These are phyloP conservation scores for Petrocephalus sullivani DNA, from an alignment of 2,797 vertebrate genomes.

Conservation along the genomic window DNA sequence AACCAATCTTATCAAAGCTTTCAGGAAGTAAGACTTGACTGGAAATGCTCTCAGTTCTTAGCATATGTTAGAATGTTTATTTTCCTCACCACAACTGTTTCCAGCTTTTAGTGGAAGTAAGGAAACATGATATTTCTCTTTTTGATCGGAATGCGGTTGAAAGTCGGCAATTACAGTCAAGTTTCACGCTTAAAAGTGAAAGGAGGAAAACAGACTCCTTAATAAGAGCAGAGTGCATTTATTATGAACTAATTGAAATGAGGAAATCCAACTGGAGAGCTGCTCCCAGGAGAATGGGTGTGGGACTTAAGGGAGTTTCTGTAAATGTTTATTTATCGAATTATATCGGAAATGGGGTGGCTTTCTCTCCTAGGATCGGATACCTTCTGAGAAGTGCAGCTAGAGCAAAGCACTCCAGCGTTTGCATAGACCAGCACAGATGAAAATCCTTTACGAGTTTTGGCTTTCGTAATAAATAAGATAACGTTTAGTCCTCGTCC, in stretches of 20 bases:
- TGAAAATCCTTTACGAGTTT: background rate
- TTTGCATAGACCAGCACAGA: background rate
- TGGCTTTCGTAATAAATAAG: background rate
- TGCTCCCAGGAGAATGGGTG: constrained; percentile 63
- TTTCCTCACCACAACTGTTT: constrained; percentile 52
- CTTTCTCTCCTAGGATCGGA: constrained; percentile 56
- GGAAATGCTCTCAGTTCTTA: constrained; percentile 59
- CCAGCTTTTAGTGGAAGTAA: constrained; percentile 34
- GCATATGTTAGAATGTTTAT: constrained; percentile 50
- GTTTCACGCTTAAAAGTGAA: constrained; percentile 45
- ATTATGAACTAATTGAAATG: constrained; percentile 63
- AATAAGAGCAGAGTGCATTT: constrained; percentile 64
- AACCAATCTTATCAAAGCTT: constrained; percentile 68
- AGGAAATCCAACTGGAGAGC: constrained; percentile 64
- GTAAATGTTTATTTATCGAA: constrained; percentile 66
- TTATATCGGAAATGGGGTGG: constrained; percentile 60
- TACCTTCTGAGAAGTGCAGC: background rate
- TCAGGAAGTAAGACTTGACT: constrained; percentile 64
- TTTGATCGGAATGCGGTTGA: constrained; percentile 25
- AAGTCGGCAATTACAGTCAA: constrained; percentile 41
- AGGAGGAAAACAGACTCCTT: constrained; percentile 27
- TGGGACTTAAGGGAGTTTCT: constrained; percentile 54
- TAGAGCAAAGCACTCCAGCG: constrained; percentile 7
- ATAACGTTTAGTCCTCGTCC: constrained; percentile 14
- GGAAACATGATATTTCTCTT: background rate